These are phyloP conservation scores for Dryocosmus kuriphilus DNA, from an alignment of 2,888 invertebrate species.

Conservation along the genomic window DNA sequence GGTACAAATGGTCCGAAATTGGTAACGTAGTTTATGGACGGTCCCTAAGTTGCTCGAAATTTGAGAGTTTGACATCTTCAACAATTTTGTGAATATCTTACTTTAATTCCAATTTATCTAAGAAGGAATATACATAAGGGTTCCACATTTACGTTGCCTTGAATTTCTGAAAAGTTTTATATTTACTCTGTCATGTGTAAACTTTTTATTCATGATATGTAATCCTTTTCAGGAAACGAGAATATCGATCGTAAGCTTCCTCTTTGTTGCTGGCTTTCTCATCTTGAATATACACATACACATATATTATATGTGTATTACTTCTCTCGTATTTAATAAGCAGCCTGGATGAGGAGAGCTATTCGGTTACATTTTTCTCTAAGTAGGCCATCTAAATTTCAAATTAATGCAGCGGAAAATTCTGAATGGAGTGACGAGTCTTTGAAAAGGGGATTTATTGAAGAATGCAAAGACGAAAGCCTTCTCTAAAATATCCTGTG, in stretches of 20 bases:
- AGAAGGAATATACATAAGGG: background rate
- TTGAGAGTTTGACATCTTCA: too few relatives aligned
- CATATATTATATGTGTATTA: background rate
- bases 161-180: constrained; percentile 13
- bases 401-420: too few relatives aligned
- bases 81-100: too few relatives aligned
- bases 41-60: too few relatives aligned
- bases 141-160: background rate
- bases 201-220: constrained; percentile 1
- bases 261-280: background rate
- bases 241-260: constrained; percentile 15
- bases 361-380: background rate
- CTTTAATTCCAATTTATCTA: background rate
- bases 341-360: background rate
- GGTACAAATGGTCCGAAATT: too few relatives aligned
- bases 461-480: too few relatives aligned
- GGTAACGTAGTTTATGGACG: too few relatives aligned
- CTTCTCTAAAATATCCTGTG: too few relatives aligned
- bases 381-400: background rate
- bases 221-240: constrained; percentile 23
- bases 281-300: constrained; percentile 7
- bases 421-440: too few relatives aligned
- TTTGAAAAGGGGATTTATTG: too few relatives aligned
- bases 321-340: background rate
- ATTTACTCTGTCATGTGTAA: background rate